Conservation (phyloP, 2,888 invertebrate genomes). For the Drosophila setosimentum region DNA sequence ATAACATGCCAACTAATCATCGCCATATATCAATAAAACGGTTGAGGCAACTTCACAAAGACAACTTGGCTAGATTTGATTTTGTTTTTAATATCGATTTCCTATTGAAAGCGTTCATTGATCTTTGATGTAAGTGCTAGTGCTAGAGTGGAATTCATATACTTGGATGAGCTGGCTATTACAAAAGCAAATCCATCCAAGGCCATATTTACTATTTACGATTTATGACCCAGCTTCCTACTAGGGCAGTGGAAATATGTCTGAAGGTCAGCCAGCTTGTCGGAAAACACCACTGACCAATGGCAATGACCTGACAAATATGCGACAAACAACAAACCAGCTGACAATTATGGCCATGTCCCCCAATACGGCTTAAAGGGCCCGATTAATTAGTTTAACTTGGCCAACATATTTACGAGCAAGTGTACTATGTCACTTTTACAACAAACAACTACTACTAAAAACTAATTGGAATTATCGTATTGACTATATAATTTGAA, state of each 20-base stretch:
- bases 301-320: constrained; percentile 2
- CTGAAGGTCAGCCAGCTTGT: constrained; percentile 45
- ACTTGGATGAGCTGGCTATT: constrained; percentile 28
- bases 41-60: constrained; percentile 40
- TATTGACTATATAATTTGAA: background rate
- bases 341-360: constrained; percentile 9
- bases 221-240: constrained; percentile 55
- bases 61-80: constrained; percentile 27
- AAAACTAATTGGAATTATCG: background rate
- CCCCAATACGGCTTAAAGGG: constrained; percentile 11
- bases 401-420: constrained; percentile 1
- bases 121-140: constrained; percentile 52
- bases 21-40: constrained; percentile 37
- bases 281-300: background rate
- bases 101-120: constrained; percentile 77
- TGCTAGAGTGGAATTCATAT: constrained; percentile 25
- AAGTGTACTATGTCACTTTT: background rate
- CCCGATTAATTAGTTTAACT: background rate
- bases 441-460: background rate
- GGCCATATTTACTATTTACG: constrained; percentile 43
- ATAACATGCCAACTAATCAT: constrained; percentile 64
- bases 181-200: constrained; percentile 50
- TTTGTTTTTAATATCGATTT: constrained; percentile 64
- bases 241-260: constrained; percentile 51
- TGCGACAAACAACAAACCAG: constrained; percentile 12